Evolutionary conservation across 2,888 invertebrate genomes (phyloP), one percentile per base, ranked within the genome.

Genomic region (Agonopterix alstromeriana): DNA sequence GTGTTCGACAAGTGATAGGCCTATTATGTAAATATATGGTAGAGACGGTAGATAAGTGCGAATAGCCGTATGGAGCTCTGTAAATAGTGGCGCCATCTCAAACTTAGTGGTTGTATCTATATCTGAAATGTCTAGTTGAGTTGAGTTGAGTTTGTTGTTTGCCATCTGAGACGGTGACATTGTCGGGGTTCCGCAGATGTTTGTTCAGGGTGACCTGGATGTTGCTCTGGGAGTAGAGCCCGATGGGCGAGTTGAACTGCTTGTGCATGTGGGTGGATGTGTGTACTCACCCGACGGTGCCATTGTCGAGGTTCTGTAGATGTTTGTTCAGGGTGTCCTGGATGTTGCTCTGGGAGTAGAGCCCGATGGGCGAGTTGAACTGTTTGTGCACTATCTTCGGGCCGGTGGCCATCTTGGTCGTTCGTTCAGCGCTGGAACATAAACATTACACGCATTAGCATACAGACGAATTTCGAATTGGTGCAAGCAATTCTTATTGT

Each of bases 241-340:
- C 94, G 69, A 96, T 95, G 57, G 96, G 96, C 60, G 95, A 94
- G 88, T 96, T 96, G 90, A 95, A 96, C 87, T 96, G 96, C 85
- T 94, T 95, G 90, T 95, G 95, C 63, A 95, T 17, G 17, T 17
- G 17, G 17, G 17, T 17, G 17, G 2, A 4, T 14, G 14, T 17
- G 27, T 38, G 10, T 58, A 83, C 93, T 92, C 79, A 96, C 95
- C 95, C 95, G 63, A 95, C 92, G 62, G 93, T 92, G 64, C 95
- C 95, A 78, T 94, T 94, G 63, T 92, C 90, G 66, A 95, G 90
- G 68, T 94, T 91, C 79, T 93, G 92, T 60, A 94, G 88, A 76
- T 96, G 95, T 65, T 93, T 93, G 73, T 92, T 91, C 65, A 96
- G 88, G 36, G 95, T 93, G 76, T 95, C 95, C 77, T 94, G 92